Evolutionary conservation across 2,888 invertebrate species (phyloP), one percentile per base, ranked within the genome.

Genomic region (Camptogramma bilineatum): DNA sequence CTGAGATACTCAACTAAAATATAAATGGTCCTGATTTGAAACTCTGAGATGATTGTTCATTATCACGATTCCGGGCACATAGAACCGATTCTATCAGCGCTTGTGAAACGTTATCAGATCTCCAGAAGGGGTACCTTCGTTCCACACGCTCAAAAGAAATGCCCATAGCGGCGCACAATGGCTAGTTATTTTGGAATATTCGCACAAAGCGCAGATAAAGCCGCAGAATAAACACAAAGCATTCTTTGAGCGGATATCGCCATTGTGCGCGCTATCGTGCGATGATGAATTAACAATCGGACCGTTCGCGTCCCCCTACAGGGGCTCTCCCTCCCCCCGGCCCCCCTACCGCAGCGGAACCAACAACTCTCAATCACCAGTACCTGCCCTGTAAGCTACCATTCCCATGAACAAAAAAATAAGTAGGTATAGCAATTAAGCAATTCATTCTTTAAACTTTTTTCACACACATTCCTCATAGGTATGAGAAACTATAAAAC

Each of bases 241-340:
- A 47, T 66, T 63, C 64, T 58, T 69, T 63, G 60, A 61, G 65
- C 52, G 59, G 69, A 70, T 62, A 66, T 52, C 56, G 66, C 62
- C 60, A 62, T 64, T 64, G 69, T 66, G 66, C 39, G 58, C 62
- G 62, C 62, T 62, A 62, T 63, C 64, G 64, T 57, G 62, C 57
- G 64, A 62, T 64, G 64, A 66, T 62, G 69, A 54, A 69, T 69
- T 66, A 66, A 61, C 52, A 63, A 59, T 39, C 64, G 59, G 55
- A n/a, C 47, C 56, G 47, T 39, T 39, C 46, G 51, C 50, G 56
- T 47, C 51, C 52, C 48, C 47, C 24, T 48, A 16, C 34, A 39
- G 42, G 16, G 1, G 10, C 5, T n/a, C 46, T 24, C 18, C 17
- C 57, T 51, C 42, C 4, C 16, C 10, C 19, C 47, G n/a, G 13